Evolutionary conservation across 1,140 invertebrate genomes (phyloP), one percentile per base, ranked within the genome.

Genomic region (Trachymyrmex cornetzi): DNA sequence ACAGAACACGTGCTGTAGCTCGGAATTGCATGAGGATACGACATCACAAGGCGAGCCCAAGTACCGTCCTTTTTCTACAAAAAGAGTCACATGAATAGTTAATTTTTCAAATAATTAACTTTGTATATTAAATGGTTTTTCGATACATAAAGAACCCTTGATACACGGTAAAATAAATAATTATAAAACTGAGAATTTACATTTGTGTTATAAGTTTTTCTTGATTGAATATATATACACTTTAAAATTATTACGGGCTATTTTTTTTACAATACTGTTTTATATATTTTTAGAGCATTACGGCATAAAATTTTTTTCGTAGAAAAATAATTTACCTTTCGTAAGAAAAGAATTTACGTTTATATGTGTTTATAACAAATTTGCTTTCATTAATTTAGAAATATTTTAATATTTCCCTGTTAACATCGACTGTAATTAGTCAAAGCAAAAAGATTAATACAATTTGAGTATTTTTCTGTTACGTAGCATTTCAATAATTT

Each of bases 11-110:
- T 98, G 97, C 87, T 96, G 95, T 80, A 98, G 95, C 84, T 96
- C 95, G 1, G 97, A 95, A 94, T 97, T 97, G 95, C 98, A 98
- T 57, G 48, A 50, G 48, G 48, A 50, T 16, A 96, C 96, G 90
- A 96, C 94, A 48, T 97, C 97, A 94, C 98, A 98, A 53, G 97
- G 96, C n/a, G 97, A 97, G 75, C 97, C 98, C 92, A 98, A 95
- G 93, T 96, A 97, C 94, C 96, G 96, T 85, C 97, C 97, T 90
- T 96, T 96, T 87, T 96, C 97, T 97, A 93, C 44, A 96, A 95
- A 87, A 66, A 64, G 48, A 22, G 6, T 44, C 3, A 77, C 22
- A 53, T 77, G 55, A 82, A 71, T 89, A 90, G 38, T 71, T 50
- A 75, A 64, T 61, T 9, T 27, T 38, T 14, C 22, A 3, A n/a